Conservation (phyloP, 30 jellyfish, hydroid and myxozoan species). For the Mastigias papua region DNA sequence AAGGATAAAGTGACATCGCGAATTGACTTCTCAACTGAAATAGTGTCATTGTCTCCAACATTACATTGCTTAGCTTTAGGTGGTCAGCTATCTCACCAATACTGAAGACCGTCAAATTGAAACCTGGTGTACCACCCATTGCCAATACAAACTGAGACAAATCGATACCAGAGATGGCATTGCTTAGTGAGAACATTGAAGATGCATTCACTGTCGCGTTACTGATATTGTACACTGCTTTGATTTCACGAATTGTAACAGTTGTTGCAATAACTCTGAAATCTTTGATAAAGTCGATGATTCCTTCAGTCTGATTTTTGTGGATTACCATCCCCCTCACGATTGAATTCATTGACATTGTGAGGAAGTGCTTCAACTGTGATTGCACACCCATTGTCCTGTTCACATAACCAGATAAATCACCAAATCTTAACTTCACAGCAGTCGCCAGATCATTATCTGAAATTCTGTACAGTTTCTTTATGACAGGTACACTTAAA, state of each 20-base stretch:
- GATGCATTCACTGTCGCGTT: too few species aligned
- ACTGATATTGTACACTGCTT: not conserved
- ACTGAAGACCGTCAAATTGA: not conserved
- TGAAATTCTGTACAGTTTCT: constrained; percentile 14
- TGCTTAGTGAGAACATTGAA: not conserved
- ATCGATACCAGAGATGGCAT: constrained; percentile 5
- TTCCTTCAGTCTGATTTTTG: constrained; percentile 44
- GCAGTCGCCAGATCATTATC: constrained; percentile 12
- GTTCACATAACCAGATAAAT: constrained; percentile 15
- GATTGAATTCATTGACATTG: constrained; percentile 47
- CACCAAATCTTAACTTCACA: not conserved
- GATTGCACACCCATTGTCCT: not conserved
- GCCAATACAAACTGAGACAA: not conserved
- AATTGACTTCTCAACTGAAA: not conserved
- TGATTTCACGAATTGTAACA: not conserved
- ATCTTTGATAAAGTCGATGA: constrained; percentile 41
- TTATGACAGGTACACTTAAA: not conserved
- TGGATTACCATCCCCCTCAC: constrained; percentile 35
- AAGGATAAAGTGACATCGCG: not conserved
- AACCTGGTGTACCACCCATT: not conserved
- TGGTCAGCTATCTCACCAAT: not conserved
- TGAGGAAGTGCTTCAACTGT: constrained; percentile 11
- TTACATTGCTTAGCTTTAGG: not conserved
- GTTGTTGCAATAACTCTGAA: constrained; percentile 1
- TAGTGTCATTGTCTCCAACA: not conserved